phyloP scores from a whole-genome alignment of 2,797 vertebrate genomes.

The Capromys pilorides region DNA sequence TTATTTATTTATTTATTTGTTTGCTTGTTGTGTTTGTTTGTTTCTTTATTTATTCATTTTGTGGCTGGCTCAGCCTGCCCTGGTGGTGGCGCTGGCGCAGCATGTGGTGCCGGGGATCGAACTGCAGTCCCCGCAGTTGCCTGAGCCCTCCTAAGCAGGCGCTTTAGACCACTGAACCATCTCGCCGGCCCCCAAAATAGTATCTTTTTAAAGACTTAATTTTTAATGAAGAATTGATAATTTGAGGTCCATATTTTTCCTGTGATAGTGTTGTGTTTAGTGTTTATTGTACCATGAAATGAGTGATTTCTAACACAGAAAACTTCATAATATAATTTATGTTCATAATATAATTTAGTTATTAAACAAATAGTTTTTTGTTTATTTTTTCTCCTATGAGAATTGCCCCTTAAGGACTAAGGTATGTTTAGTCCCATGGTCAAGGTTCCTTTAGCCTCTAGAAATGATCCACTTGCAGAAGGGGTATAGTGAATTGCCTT shows the following conservation, averaged over 20 bases:
- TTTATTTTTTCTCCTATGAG: neutral
- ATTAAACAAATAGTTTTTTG: constrained; percentile 32
- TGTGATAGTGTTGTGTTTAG: constrained; percentile 49
- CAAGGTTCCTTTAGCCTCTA: neutral
- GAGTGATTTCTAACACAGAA: constrained; percentile 37
- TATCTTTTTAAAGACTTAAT: constrained; percentile 46
- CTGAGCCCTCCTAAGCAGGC: no score
- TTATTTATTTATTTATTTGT: no score
- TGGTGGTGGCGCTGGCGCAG: no score
- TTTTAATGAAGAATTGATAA: constrained; percentile 50
- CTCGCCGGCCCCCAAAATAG: no score
- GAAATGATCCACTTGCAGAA: neutral
- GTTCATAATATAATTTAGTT: constrained; percentile 44
- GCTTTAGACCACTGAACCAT: no score
- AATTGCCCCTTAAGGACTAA: constrained; percentile 18
- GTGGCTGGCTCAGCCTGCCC: no score
- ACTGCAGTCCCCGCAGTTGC: no score
- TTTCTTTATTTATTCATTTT: no score
- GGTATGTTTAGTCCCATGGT: neutral
- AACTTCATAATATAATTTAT: constrained; percentile 5
- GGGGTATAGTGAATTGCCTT: neutral
- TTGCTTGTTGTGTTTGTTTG: no score
- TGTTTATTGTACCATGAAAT: constrained; percentile 28
- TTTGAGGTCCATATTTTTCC: constrained; percentile 29
- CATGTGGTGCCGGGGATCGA: no score